These are phyloP conservation scores for Scolopax rusticola DNA, from an alignment of 2,797 vertebrate genomes.

Conservation along the genomic window DNA sequence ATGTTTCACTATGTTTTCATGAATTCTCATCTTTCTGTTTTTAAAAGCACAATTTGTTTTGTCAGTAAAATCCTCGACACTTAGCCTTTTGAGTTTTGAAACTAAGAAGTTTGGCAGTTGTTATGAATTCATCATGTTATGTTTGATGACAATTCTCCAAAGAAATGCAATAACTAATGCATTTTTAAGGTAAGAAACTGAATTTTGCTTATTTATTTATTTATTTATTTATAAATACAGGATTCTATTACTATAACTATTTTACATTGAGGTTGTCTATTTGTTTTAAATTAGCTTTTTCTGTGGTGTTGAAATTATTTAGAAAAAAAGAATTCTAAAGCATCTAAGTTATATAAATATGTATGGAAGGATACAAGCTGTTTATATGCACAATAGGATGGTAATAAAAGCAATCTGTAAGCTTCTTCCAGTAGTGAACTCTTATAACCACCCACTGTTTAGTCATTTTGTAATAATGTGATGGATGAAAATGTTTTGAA, in stretches of 20 bases:
- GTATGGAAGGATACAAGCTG: conserved; percentile 42
- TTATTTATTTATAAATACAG: not conserved
- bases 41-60: not conserved
- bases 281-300: conserved; percentile 68
- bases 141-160: not conserved
- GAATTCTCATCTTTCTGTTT: not conserved
- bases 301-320: conserved; percentile 67
- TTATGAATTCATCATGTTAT: not conserved
- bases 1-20: not conserved
- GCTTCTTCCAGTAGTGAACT: conserved; percentile 51
- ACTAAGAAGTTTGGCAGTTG: not conserved
- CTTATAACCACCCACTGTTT: conserved; percentile 57
- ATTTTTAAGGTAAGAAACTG: conserved; percentile 18
- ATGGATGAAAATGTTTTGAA: conserved; percentile 48
- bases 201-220: conserved; percentile 34
- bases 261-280: conserved; percentile 30
- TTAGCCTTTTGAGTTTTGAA: not conserved
- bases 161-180: conserved; percentile 24
- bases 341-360: conserved; percentile 70
- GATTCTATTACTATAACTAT: conserved; percentile 44
- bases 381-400: conserved; percentile 62
- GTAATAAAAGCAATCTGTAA: conserved; percentile 53
- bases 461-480: conserved; percentile 63
- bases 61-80: not conserved
- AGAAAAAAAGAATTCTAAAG: conserved; percentile 50